Percentiles rank a stretch among this genome's conserved stretches.
Conservation (phyloP, 2,113 vertebrate genomes). For the Podocnemis expansa region DNA sequence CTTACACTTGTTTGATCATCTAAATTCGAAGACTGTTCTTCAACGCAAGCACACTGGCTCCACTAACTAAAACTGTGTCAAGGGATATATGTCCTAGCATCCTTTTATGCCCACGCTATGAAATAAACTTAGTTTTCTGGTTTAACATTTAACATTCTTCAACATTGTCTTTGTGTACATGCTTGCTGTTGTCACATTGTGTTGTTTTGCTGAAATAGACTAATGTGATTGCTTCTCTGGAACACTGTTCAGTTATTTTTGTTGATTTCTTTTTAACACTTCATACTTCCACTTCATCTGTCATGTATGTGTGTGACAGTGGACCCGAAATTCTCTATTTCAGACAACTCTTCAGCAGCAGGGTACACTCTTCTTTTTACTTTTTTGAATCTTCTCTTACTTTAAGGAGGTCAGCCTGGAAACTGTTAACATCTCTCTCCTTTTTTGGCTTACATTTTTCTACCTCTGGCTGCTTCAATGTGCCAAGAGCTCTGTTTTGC, state of each 20-base stretch:
- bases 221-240: no score
- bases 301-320: neutral
- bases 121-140: neutral
- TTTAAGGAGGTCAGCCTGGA: neutral
- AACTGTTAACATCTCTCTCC: neutral
- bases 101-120: neutral
- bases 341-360: neutral
- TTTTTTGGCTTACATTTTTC: neutral
- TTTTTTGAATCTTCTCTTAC: neutral
- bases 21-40: neutral
- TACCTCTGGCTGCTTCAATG: neutral
- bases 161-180: neutral
- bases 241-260: neutral
- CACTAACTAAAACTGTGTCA: neutral
- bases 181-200: neutral
- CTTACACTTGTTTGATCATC: neutral
- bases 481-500: neutral
- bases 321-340: neutral
- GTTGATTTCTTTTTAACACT: neutral
- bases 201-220: no score
- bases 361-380: neutral
- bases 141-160: neutral
- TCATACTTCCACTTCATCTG: neutral
- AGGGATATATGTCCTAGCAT: neutral
- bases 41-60: neutral